Conservation (phyloP, 2,113 vertebrate genomes). For the Oreochromis spilurus region DNA sequence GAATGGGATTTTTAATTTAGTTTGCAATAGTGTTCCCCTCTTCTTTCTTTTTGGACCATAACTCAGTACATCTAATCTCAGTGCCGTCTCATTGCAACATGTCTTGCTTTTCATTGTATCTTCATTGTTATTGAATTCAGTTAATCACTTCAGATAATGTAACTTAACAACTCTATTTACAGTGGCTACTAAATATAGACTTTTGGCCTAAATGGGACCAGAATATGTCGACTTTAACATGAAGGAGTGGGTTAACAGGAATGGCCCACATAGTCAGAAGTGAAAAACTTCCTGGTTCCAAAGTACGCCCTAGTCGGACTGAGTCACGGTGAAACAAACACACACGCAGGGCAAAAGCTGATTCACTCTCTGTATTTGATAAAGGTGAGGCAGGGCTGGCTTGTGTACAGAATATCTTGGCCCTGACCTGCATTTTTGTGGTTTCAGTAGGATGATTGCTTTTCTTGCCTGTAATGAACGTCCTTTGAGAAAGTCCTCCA, state of each 20-base stretch:
- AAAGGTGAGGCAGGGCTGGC: constrained; percentile 21
- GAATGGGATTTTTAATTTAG: constrained; percentile 12
- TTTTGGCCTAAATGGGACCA: not conserved
- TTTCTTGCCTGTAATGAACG: not conserved
- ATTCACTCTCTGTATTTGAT: constrained; percentile 14
- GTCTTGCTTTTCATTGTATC: not conserved
- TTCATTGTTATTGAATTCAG: not conserved
- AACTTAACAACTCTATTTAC: not conserved
- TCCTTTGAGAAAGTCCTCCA: too few species aligned
- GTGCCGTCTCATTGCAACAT: not conserved
- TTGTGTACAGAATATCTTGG: not conserved
- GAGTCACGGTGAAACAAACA: constrained; percentile 17
- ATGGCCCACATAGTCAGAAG: not conserved
- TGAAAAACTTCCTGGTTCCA: not conserved
- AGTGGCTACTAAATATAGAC: not conserved
- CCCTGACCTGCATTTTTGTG: not conserved
- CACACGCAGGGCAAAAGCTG: not conserved
- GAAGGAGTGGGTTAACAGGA: not conserved
- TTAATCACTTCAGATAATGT: not conserved
- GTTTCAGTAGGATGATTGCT: not conserved
- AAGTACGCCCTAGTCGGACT: not conserved
- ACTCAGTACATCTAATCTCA: not conserved
- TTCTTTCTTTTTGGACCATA: not conserved
- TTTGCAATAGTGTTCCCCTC: not conserved
- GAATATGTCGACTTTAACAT: not conserved